Evolutionary conservation across 1,140 invertebrate species (phyloP).

Genomic region (Piezodorus guildinii): DNA sequence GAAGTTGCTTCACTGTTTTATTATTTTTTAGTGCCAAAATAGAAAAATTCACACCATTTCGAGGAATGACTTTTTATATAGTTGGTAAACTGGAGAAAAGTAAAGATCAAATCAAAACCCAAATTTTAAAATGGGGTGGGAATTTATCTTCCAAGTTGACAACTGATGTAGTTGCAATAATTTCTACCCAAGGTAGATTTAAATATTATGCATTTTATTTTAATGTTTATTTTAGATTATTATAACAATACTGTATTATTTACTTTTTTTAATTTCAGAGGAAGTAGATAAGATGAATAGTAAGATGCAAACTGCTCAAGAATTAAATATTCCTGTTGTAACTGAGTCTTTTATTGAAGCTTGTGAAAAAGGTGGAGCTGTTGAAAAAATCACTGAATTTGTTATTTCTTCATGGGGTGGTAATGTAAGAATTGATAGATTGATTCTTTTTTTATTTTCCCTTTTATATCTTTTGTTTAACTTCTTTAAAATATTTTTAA

Average conservation of each 20-base stretch:
- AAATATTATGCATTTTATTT: not conserved
- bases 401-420: constrained; percentile 40
- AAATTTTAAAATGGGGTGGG: constrained; percentile 65
- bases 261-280: constrained; percentile 30
- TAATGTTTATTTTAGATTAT: not conserved
- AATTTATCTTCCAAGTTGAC: constrained; percentile 52
- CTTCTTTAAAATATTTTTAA: too few relatives aligned
- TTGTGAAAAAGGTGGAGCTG: constrained; percentile 34
- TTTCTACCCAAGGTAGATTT: constrained; percentile 49
- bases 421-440: constrained; percentile 37
- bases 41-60: constrained; percentile 45
- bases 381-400: constrained; percentile 35
- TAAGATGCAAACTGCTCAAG: constrained; percentile 54
- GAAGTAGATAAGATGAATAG: constrained; percentile 56
- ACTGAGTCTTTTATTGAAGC: constrained; percentile 61
- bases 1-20: not conserved
- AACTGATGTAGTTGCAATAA: constrained; percentile 56
- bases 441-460: too few relatives aligned
- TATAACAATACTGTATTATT: not conserved
- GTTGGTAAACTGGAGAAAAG: constrained; percentile 45
- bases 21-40: constrained; percentile 17
- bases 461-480: too few relatives aligned
- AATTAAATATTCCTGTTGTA: constrained; percentile 63
- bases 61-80: constrained; percentile 69
- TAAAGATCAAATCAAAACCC: constrained; percentile 52